Evolutionary conservation across 1,140 invertebrate genomes (phyloP).

Genomic region (Vanessa atalanta): DNA sequence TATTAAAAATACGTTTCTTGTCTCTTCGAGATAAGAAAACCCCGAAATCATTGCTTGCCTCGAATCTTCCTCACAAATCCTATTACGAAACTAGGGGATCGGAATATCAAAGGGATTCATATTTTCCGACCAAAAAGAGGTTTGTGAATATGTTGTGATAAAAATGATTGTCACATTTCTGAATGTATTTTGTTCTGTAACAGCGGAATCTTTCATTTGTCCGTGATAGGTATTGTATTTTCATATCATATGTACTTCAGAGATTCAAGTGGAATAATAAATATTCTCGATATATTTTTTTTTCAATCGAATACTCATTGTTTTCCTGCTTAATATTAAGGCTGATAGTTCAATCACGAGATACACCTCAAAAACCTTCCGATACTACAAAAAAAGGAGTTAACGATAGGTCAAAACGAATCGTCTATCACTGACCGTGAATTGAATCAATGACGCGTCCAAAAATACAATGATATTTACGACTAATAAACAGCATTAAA

Average conservation of each 20-base stretch:
- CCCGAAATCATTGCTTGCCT: not conserved
- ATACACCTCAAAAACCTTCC: too few relatives aligned
- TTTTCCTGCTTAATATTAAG: too few relatives aligned
- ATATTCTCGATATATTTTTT: too few relatives aligned
- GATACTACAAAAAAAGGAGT: too few relatives aligned
- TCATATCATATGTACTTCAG: not conserved
- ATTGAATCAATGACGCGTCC: too few relatives aligned
- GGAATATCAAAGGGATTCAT: conserved; percentile 2
- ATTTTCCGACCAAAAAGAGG: not conserved
- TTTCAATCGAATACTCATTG: too few relatives aligned
- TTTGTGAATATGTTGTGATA: not conserved
- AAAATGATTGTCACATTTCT: not conserved
- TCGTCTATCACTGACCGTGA: too few relatives aligned
- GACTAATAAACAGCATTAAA: too few relatives aligned
- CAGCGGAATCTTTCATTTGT: not conserved
- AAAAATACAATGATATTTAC: too few relatives aligned
- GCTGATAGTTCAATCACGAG: too few relatives aligned
- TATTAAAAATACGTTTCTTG: not conserved
- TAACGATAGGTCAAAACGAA: too few relatives aligned
- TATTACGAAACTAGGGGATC: not conserved
- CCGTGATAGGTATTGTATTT: not conserved
- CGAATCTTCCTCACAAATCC: not conserved
- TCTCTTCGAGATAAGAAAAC: not conserved
- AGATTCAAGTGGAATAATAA: too few relatives aligned
- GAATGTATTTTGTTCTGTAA: conserved; percentile 3